Evolutionary conservation across 2,113 vertebrate genomes (phyloP).

Genomic region (Ciconia boyciana): DNA sequence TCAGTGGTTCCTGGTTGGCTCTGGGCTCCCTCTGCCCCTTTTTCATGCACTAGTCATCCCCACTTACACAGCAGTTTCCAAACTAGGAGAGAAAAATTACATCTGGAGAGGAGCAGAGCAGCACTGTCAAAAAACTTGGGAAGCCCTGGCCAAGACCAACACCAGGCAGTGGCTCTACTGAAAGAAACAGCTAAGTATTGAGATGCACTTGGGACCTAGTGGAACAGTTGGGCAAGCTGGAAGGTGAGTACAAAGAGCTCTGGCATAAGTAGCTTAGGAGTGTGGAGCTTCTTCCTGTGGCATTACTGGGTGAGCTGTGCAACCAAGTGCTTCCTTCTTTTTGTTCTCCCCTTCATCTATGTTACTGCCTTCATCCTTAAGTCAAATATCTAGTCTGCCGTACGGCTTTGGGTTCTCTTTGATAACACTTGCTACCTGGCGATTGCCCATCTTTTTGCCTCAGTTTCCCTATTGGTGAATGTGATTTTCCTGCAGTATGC

Average conservation of each 20-base stretch:
- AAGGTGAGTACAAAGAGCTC: background rate
- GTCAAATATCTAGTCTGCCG: background rate
- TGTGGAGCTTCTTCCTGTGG: background rate
- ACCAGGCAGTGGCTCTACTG: background rate
- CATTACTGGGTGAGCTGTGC: background rate
- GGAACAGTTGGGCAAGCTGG: background rate
- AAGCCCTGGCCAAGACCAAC: background rate
- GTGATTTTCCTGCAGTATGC: background rate
- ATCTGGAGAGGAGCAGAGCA: background rate
- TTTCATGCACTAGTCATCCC: background rate
- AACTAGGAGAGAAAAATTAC: background rate
- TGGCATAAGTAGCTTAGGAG: background rate
- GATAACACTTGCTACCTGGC: background rate
- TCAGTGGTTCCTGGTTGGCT: background rate
- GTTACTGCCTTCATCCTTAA: background rate
- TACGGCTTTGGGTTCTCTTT: background rate
- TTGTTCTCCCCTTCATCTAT: background rate
- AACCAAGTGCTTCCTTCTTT: background rate
- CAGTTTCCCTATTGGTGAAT: background rate
- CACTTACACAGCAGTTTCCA: background rate
- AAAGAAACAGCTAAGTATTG: background rate
- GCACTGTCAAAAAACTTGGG: background rate
- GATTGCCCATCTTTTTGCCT: background rate
- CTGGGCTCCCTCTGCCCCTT: background rate
- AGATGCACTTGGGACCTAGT: background rate